Evolutionary conservation across 2,888 invertebrate species (phyloP).

Genomic region (Pilophorus perplexus): DNA sequence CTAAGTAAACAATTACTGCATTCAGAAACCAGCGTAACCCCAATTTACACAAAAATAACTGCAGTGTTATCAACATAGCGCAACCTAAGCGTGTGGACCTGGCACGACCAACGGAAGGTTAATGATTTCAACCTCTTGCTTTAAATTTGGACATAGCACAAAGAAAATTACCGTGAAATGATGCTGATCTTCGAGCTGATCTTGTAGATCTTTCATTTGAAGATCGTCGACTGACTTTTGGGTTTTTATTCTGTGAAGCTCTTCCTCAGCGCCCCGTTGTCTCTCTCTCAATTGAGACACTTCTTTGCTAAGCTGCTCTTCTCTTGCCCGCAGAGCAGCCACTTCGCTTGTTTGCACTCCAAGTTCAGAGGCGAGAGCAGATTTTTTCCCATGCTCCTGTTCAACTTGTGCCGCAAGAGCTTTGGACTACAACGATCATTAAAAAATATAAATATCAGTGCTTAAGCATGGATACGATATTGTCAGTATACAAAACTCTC

Average conservation of each 20-base stretch:
- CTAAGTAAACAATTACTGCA: too few relatives aligned
- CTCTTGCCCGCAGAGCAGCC: conserved; percentile 67
- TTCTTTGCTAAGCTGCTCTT: conserved; percentile 69
- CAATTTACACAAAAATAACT: too few relatives aligned
- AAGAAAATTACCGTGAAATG: conserved; percentile 80
- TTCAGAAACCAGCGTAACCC: too few relatives aligned
- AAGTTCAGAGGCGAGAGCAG: conserved; percentile 77
- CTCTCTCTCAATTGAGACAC: conserved; percentile 66
- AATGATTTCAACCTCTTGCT: too few relatives aligned
- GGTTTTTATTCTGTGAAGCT: conserved; percentile 69
- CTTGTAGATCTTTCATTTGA: conserved; percentile 87
- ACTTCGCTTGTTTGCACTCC: conserved; percentile 68
- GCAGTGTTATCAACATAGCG: too few relatives aligned
- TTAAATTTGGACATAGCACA: too few relatives aligned
- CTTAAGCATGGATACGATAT: background rate
- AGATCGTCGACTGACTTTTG: conserved; percentile 65
- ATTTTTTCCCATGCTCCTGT: conserved; percentile 84
- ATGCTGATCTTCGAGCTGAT: conserved; percentile 92
- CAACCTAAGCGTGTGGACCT: too few relatives aligned
- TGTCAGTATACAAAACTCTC: too few relatives aligned
- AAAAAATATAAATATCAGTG: conserved; percentile 11
- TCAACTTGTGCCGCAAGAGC: conserved; percentile 83
- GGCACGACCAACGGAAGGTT: too few relatives aligned
- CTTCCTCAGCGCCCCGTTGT: conserved; percentile 71
- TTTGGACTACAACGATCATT: conserved; percentile 66